Base-by-base conservation (phyloP, 2,113 vertebrate genomes). In the Tragelaphus scriptus region DNA sequence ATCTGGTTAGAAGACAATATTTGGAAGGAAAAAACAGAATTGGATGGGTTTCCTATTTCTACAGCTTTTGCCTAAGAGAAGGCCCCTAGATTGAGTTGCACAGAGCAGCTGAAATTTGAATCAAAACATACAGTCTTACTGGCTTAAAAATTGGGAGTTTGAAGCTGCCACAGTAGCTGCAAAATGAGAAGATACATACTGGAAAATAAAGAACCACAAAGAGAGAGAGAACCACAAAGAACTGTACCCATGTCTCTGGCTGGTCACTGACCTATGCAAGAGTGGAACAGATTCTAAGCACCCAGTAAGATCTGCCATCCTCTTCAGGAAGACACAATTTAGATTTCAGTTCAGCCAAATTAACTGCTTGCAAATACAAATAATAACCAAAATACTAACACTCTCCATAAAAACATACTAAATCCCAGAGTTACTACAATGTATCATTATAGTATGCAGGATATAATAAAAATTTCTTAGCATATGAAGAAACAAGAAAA, bases 401-500 rank as follows among this genome's bases (percentile, higher is more conserved):
- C 49, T 90, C 47, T 97, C 65, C 25, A 91, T 15, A 85, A 88
- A 16, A 95, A 88, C 6, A 95, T 2, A 84, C 19, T 36, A 91
- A 79, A 58, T 6, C 30, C 61, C 53, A 80, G 1, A 82, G 26
- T 90, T 21, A 77, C 23, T 82, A 47, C 5, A 81, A 9, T 49
- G 19, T 90, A 32, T 56, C 28, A 92, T 32, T 14, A 96, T 2
- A 85, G 26, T 47, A 10, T 56, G 36, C 2, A 95, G 6, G 19
- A 90, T 56, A 86, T 30, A 81, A 90, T 6, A 77, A 75, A 88
- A 91, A 77, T 85, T 92, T 59, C 65, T 90, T 75, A 68, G 44
- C 65, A 51, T 89, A 92, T 17, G 59, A 94, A 94, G 30, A 91
- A 95, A 87, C 15, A 92, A 95, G 14, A 88, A 77, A 89, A 75